Conservation (phyloP, 2,888 invertebrate species). For the Drosophila lacicola region DNA sequence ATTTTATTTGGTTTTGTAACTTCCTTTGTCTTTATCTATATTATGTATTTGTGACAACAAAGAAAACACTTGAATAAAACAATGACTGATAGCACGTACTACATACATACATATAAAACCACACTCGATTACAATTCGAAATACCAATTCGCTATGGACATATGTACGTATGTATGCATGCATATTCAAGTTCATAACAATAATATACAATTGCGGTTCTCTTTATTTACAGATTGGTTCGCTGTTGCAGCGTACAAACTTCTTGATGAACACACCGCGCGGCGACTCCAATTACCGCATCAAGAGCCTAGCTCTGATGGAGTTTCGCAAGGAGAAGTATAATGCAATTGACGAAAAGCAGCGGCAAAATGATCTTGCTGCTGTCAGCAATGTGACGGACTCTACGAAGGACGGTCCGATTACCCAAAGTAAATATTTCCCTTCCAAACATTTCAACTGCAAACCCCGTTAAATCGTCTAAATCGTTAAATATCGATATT, state of each 20-base stretch:
- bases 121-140: constrained; percentile 3
- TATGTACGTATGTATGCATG: no score
- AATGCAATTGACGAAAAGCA: constrained; percentile 69
- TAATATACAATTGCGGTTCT: constrained; percentile 6
- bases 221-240: constrained; percentile 69
- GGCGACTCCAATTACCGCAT: constrained; percentile 63
- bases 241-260: constrained; percentile 68
- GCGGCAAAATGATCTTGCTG: constrained; percentile 31
- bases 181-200: background rate
- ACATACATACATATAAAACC: background rate
- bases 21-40: constrained; percentile 4
- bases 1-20: background rate
- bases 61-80: background rate
- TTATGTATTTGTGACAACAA: background rate
- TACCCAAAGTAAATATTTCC: constrained; percentile 43
- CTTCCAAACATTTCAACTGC: background rate
- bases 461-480: background rate
- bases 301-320: constrained; percentile 53
- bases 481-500: no score
- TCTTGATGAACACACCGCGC: constrained; percentile 67
- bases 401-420: constrained; percentile 27
- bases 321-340: constrained; percentile 70
- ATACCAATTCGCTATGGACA: background rate
- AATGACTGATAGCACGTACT: background rate
- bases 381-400: constrained; percentile 15